These are phyloP conservation scores for Trogon melanurus DNA, from an alignment of 2,113 vertebrate species.

Conservation along the genomic window DNA sequence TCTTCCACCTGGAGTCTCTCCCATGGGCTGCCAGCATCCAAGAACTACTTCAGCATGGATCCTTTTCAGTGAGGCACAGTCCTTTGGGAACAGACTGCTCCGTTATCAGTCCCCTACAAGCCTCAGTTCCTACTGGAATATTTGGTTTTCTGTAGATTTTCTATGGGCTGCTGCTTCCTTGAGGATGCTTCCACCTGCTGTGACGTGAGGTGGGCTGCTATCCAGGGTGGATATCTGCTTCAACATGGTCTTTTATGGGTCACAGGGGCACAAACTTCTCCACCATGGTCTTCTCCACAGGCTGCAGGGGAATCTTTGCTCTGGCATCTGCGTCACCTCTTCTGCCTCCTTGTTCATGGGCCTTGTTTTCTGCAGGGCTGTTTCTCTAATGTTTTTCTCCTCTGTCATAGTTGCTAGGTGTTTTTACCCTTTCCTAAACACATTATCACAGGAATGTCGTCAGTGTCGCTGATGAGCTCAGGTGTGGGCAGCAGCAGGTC, in stretches of 20 bases:
- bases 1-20: background rate
- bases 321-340: accelerated
- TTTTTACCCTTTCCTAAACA: background rate
- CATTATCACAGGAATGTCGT: accelerated
- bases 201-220: background rate
- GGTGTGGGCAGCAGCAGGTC: background rate
- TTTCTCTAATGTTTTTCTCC: background rate
- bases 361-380: background rate
- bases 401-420: background rate
- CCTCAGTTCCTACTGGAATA: background rate
- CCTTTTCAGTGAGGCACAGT: background rate
- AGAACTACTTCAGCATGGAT: background rate
- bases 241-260: accelerated
- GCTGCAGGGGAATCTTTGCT: background rate
- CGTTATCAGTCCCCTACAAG: background rate
- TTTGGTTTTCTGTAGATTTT: background rate
- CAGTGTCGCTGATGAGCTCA: background rate
- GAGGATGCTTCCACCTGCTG: background rate
- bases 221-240: background rate
- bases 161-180: background rate
- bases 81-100: background rate
- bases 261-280: background rate
- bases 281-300: background rate
- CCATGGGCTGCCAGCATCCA: background rate
- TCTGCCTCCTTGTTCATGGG: background rate